phyloP scores from a whole-genome alignment of 2,113 vertebrate species.

The Motacilla alba region DNA sequence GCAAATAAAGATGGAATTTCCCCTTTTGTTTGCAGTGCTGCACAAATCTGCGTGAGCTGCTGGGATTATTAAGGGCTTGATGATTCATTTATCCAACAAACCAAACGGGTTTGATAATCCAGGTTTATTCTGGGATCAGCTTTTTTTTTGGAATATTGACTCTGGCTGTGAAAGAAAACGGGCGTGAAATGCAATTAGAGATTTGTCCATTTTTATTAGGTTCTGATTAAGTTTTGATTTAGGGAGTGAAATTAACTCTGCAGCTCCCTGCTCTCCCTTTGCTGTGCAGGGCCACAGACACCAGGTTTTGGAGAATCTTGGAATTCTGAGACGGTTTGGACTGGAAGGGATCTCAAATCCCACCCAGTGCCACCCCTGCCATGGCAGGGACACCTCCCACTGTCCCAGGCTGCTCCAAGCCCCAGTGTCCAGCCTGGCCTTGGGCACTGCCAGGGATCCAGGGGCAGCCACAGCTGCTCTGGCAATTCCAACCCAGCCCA shows the following conservation, averaged over 20 bases:
- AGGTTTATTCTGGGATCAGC: slow-evolving; percentile 5
- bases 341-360: neutral
- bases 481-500: neutral
- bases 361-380: accelerated
- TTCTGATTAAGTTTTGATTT: neutral
- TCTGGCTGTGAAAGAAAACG: neutral
- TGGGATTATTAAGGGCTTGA: neutral
- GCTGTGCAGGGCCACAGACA: neutral
- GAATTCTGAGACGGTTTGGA: neutral
- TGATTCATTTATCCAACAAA: neutral
- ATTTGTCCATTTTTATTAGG: neutral
- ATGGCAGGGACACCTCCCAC: neutral
- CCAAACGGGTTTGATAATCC: neutral
- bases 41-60: neutral
- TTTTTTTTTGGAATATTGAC: neutral
- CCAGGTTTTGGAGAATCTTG: no score
- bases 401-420: neutral
- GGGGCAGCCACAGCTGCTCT: neutral
- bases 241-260: neutral
- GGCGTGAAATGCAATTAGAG: neutral
- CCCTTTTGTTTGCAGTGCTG: neutral
- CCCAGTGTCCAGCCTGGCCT: neutral
- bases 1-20: neutral
- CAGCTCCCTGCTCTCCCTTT: neutral
- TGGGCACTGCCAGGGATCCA: neutral